Evolutionary conservation across 1,140 invertebrate species (phyloP), one percentile per base, ranked within the genome.

Genomic region (Ladona fulva): DNA sequence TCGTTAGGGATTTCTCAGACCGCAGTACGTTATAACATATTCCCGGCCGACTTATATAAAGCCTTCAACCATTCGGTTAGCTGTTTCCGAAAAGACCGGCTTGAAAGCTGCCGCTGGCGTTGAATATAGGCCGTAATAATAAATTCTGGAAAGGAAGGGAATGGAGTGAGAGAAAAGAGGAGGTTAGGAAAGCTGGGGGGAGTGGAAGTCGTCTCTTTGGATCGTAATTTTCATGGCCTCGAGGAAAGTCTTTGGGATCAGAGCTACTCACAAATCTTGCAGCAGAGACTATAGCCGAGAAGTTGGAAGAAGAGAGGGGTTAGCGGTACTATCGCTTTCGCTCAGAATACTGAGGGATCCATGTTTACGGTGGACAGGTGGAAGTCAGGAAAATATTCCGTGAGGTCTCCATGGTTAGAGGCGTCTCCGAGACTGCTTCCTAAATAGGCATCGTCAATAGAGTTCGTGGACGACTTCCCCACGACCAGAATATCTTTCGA

Each of bases 401-500:
- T 66, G 52, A 66, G 14, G 52, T 22, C 52, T 22, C n/a, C 14
- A 12, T 66, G 52, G 52, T 22, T 22, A 37, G 52, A 66, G 52
- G 52, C 52, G 52, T 66, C 52, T 19, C 52, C 52, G 16, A 22
- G 52, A 66, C 52, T 3, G 52, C 52, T 66, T 66, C 52, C 52
- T 66, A 66, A 66, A 66, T 66, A 66, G 52, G 52, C 52, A 66
- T 66, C 52, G 52, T 66, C 52, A 66, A 66, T 22, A 66, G 52
- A 19, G 16, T 66, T 66, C 52, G 16, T 66, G 16, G 52, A 66
- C 52, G 14, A 66, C 52, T 66, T 5, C 1, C 29, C 29, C 52
- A 22, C 16, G 52, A 66, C 52, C 16, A 66, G 52, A 66, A 66
- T 66, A 66, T 66, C 52, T 22, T 12, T 66, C n/a, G 52, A 22